These are phyloP conservation scores for Fregetta grallaria DNA, from an alignment of 2,113 vertebrate genomes.

Conservation along the genomic window DNA sequence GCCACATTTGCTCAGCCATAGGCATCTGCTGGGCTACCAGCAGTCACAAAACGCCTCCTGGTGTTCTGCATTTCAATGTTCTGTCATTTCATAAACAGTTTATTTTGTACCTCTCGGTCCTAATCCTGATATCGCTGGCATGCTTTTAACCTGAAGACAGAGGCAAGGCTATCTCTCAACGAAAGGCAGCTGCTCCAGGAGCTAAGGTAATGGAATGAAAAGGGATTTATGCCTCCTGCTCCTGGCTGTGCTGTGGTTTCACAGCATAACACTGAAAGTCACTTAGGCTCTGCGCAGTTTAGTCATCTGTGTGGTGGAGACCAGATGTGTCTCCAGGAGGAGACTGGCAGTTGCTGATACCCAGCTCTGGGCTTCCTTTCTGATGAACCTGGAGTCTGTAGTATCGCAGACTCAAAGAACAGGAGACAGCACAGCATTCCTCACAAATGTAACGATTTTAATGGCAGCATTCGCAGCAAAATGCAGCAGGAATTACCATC, in stretches of 20 bases:
- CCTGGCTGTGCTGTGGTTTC: neutral
- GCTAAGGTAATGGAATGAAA: neutral
- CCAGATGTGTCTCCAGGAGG: neutral
- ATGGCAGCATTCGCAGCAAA: neutral
- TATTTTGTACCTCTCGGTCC: neutral
- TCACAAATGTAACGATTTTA: neutral
- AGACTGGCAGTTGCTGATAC: neutral
- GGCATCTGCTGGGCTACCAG: neutral
- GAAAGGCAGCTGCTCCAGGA: neutral
- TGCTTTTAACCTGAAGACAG: neutral
- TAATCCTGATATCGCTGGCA: neutral
- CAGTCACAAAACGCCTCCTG: neutral
- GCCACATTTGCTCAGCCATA: fast-evolving
- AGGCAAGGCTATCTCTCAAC: fast-evolving
- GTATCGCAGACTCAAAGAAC: neutral
- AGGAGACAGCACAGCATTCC: neutral
- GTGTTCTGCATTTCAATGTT: neutral
- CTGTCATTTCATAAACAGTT: neutral
- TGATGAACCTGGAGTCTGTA: neutral
- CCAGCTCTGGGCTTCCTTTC: neutral
- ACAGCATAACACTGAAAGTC: neutral
- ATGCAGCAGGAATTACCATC: too few relatives aligned
- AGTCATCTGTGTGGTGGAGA: neutral
- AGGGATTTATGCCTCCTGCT: neutral
- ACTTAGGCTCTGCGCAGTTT: neutral